Evolutionary conservation across 2,797 vertebrate species (phyloP).

Genomic region (Periophthalmus magnuspinnatus): DNA sequence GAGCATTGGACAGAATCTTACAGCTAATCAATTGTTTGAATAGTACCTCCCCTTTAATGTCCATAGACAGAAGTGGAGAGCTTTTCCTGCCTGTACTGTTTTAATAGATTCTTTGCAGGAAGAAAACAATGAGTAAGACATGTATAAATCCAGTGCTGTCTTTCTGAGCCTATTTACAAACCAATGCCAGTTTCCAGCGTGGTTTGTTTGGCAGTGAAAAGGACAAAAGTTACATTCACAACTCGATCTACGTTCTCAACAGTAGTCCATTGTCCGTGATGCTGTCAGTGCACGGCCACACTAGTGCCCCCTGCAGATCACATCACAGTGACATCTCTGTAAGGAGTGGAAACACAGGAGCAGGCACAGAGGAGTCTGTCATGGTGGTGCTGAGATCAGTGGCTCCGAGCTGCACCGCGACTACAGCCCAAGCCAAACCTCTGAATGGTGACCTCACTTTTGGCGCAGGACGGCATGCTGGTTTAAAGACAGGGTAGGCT

Average conservation of each 20-base stretch:
- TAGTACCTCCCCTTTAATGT: too few relatives aligned
- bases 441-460: neutral
- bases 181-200: neutral
- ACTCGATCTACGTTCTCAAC: too few relatives aligned
- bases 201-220: neutral
- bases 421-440: slow-evolving; percentile 1
- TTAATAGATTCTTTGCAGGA: neutral
- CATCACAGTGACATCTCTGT: slow-evolving; percentile 14
- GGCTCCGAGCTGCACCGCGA: slow-evolving; percentile 24
- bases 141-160: neutral
- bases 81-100: neutral
- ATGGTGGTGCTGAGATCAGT: slow-evolving; percentile 43
- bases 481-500: neutral
- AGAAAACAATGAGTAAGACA: slow-evolving; percentile 1
- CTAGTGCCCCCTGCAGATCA: neutral
- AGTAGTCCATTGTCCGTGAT: neutral
- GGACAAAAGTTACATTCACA: slow-evolving; percentile 6
- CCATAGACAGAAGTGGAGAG: too few relatives aligned
- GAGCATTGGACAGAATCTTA: too few relatives aligned
- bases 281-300: neutral
- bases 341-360: slow-evolving; percentile 12
- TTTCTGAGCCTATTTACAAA: neutral
- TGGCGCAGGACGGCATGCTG: neutral
- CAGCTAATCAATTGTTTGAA: too few relatives aligned
- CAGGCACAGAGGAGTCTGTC: slow-evolving; percentile 22